These are phyloP conservation scores for Orycteropus afer DNA, from an alignment of 2,113 vertebrate genomes.

Conservation along the genomic window DNA sequence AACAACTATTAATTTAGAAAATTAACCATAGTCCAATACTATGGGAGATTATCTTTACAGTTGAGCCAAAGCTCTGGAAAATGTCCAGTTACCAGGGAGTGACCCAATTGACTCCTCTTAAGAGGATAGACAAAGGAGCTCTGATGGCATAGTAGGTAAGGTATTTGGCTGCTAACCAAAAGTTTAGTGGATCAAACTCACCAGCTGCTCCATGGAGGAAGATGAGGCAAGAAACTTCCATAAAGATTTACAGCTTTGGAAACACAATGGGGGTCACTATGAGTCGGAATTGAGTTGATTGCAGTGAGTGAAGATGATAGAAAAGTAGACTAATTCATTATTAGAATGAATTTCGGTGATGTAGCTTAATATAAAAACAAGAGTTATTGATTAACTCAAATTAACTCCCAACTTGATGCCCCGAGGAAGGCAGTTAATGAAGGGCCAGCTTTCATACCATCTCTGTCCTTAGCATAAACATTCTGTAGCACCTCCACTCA, in stretches of 20 bases:
- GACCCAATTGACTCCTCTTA: neutral
- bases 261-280: no score
- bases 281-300: no score
- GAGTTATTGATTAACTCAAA: neutral
- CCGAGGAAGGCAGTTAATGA: neutral
- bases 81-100: neutral
- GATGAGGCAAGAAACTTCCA: no score
- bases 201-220: no score
- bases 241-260: no score
- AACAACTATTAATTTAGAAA: neutral
- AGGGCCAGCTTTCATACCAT: neutral
- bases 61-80: accelerated
- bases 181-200: no score
- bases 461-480: accelerated
- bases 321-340: neutral
- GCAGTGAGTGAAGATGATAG: no score
- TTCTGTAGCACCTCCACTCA: neutral
- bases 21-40: accelerated
- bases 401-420: neutral
- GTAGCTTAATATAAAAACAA: neutral
- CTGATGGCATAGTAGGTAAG: no score
- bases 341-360: neutral
- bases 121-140: neutral
- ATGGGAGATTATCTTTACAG: neutral
- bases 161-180: no score